Evolutionary conservation across 1,140 invertebrate species (phyloP), one percentile per base, ranked within the genome.

Genomic region (Lineus longissimus): DNA sequence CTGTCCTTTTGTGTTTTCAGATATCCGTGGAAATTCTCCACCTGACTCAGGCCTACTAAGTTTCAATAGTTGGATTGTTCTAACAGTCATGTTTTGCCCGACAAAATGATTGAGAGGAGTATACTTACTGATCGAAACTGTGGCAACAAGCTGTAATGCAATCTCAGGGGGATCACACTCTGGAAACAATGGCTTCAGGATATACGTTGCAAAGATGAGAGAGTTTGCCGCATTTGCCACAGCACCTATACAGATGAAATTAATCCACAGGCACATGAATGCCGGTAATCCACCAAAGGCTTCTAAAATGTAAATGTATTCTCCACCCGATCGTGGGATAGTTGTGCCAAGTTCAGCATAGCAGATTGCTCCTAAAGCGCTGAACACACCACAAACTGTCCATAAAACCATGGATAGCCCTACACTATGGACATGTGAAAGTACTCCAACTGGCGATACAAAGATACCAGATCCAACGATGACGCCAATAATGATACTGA

Each of bases 221-320:
- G 92, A 93, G 54, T 94, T 96, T 62, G 98, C 95, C 15, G 95
- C 95, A 83, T 96, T 96, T 30, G 93, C 93, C 7, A 94, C 94
- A 13, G 95, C 95, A 64, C 84, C 86, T 47, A 85, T 79, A 41
- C 83, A 75, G 33, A 82, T 70, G 40, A 83, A 73, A 45, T 79
- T 79, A 58, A 94, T 93, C 96, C 96, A 98, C 6, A 98, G 85
- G 74, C 95, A 97, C 0, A 97, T 83, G 81, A 98, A 98, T 0
- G 93, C 90, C 0, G 91, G 91, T 40, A 75, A 72, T 62, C 74
- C 73, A 2, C 25, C 96, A 92, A 83, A 97, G 0, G 93, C 92
- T 74, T 93, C 89, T 60, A 88, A 88, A 43, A 98, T 94, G 76
- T 98, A 98, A 0, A 93, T 92, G 79, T 98, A 98, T 84, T 98